Evolutionary conservation across 2,113 vertebrate genomes (phyloP), one percentile per base, ranked within the genome.

Genomic region (Sphaerodactylus townsendi): DNA sequence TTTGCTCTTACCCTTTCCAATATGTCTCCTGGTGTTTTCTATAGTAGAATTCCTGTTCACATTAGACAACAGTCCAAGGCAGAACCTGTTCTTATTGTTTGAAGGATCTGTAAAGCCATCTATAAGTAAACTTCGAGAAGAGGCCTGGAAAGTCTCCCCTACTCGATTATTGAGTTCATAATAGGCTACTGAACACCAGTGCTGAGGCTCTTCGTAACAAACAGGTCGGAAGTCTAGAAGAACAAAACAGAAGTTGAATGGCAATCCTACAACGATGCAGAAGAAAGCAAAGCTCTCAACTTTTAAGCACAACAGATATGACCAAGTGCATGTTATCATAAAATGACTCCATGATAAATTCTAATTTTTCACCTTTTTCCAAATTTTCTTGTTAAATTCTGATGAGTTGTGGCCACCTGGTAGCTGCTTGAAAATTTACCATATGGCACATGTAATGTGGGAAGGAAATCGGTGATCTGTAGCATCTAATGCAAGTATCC

Each of bases 31-130:
- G 3, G 98, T 99, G 93, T 99, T 99, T 88, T 99, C 99, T 85
- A 99, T 99, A 44, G 99, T 99, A 64, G 99, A 99, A 94, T 99
- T 99, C 87, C 98, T 97, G 96, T 99, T 99, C 85, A 99, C 98
- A 5, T 99, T 99, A 83, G 99, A 99, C 11, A 99, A 95, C 37
- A 99, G 96, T 83, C 99, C 99, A 4, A 99, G 97, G 84, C 99
- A 99, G 96, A 99, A 99, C 80, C 99, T 97, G 92, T 97, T 99
- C 93, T 97, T 98, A 95, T 99, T 99, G 93, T 98, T 99, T 80
- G 98, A 98, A 0, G 98, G 99, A 93, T 99, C 98, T 0, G 99
- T 99, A 96, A 99, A 99, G 77, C 99, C 98, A 39, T 99, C 99
- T 80, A 99, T 97, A 76, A 99, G 95, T 65, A 99, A 96, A 21